A percentile compares a stretch with the other conserved stretches of the same genome.
These are phyloP conservation scores for Drosophila equinoxialis DNA, from an alignment of 1,140 invertebrate genomes.

Conservation along the genomic window DNA sequence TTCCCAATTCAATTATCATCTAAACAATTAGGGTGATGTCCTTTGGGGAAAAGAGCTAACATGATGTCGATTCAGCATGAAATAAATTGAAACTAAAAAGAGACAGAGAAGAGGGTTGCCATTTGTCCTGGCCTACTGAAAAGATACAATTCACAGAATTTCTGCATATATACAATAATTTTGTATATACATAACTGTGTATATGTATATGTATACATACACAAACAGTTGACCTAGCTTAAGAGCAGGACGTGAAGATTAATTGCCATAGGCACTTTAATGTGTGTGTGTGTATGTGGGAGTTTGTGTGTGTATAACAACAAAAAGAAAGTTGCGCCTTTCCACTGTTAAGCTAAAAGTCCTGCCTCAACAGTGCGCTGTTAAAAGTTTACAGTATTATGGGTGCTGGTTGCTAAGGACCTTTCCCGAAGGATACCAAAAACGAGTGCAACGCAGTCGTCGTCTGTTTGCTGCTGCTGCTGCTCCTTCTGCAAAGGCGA, in stretches of 20 bases:
- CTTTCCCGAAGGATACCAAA: conserved; percentile 54
- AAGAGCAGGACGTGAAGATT: conserved; percentile 31
- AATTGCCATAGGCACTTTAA: not conserved
- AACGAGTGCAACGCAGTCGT: conserved; percentile 69
- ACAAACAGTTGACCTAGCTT: conserved; percentile 58
- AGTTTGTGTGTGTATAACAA: conserved; percentile 5
- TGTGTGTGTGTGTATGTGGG: not conserved
- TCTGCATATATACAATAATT: not conserved
- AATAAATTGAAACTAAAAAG: not conserved
- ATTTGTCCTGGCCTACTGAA: not conserved
- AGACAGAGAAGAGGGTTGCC: not conserved
- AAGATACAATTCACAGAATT: not conserved
- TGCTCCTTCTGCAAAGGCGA: conserved; percentile 36
- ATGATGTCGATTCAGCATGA: not conserved
- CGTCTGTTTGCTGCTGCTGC: not conserved
- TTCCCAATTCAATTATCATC: conserved; percentile 3
- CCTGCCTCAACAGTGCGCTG: conserved; percentile 21
- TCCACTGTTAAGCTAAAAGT: not conserved
- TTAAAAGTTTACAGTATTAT: conserved; percentile 28
- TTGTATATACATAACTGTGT: not conserved
- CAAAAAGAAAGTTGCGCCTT: conserved; percentile 25
- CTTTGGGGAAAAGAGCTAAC: conserved; percentile 3
- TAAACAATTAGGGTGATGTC: conserved; percentile 1
- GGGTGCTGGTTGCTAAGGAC: conserved; percentile 28
- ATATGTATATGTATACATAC: conserved; percentile 17